phyloP scores from a whole-genome alignment of 2,797 vertebrate species.

The Lateolabrax maculatus region DNA sequence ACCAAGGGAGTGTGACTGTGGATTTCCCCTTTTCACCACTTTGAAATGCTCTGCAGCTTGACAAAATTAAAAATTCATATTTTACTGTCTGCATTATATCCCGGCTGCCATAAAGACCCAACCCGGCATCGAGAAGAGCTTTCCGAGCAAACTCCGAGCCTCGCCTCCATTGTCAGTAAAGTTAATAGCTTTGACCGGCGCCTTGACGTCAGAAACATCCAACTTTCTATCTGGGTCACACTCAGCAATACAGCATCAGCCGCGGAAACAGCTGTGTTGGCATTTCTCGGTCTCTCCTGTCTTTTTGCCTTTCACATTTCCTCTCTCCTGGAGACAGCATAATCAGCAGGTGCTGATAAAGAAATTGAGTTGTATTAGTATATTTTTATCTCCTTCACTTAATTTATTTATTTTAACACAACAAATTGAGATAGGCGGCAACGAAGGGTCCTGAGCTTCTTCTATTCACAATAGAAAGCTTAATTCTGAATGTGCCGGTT shows the following conservation, averaged over 20 bases:
- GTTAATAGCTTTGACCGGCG: conserved; percentile 70
- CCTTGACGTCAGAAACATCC: conserved; percentile 43
- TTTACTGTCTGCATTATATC: conserved; percentile 33
- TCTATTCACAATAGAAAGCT: background rate
- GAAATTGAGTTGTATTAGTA: conserved; percentile 14
- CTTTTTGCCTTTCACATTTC: conserved; percentile 30
- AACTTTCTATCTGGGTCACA: conserved; percentile 53
- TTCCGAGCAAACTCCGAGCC: conserved; percentile 26
- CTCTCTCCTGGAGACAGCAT: conserved; percentile 23
- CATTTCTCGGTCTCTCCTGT: conserved; percentile 47
- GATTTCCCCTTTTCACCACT: conserved; percentile 16
- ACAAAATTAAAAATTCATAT: conserved; percentile 50
- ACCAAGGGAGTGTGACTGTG: background rate
- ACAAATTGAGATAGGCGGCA: background rate
- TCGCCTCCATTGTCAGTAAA: conserved; percentile 57
- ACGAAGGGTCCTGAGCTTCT: background rate
- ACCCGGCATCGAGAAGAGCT: conserved; percentile 7
- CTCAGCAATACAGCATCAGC: conserved; percentile 46
- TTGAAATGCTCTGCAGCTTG: conserved; percentile 25
- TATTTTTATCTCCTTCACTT: conserved; percentile 22
- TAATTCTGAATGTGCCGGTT: background rate
- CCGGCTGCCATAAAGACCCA: background rate
- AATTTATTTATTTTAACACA: conserved; percentile 25
- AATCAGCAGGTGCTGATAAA: conserved; percentile 53
- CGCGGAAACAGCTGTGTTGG: conserved; percentile 52